Conservation (phyloP, 2,888 invertebrate species). For the Anodontia alba region DNA sequence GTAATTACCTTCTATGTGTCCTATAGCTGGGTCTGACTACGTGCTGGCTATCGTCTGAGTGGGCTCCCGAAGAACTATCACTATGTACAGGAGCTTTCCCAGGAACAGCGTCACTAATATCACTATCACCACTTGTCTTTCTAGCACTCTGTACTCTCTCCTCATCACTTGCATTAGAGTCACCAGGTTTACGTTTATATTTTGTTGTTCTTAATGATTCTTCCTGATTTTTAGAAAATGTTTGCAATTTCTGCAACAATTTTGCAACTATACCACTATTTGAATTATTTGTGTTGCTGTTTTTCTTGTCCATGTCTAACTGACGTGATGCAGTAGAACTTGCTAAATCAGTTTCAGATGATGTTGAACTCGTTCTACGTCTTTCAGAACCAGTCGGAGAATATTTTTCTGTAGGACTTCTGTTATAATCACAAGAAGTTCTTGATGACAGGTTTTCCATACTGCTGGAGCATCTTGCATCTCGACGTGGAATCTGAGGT, state of each 20-base stretch:
- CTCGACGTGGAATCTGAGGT: constrained; percentile 60
- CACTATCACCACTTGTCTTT: constrained; percentile 72
- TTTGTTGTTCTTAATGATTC: constrained; percentile 61
- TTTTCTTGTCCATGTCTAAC: constrained; percentile 65
- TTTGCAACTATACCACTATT: constrained; percentile 71
- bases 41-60: constrained; percentile 72
- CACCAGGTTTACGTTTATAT: constrained; percentile 64
- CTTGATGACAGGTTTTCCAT: constrained; percentile 64
- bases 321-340: constrained; percentile 58
- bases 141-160: constrained; percentile 39
- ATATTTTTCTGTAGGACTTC: constrained; percentile 65
- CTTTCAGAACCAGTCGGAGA: constrained; percentile 66
- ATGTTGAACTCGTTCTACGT: constrained; percentile 66
- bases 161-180: constrained; percentile 37
- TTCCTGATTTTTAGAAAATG: constrained; percentile 72
- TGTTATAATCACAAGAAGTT: constrained; percentile 56
- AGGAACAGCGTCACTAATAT: constrained; percentile 64
- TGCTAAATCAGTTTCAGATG: constrained; percentile 71
- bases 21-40: constrained; percentile 63
- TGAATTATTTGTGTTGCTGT: constrained; percentile 41
- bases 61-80: constrained; percentile 75
- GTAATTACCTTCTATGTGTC: constrained; percentile 74
- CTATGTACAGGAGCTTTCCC: constrained; percentile 62
- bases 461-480: constrained; percentile 55
- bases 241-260: constrained; percentile 74